Percentiles rank a stretch among this genome's conserved stretches.
Evolutionary conservation across 2,113 vertebrate species (phyloP).

Genomic region (Scytalopus superciliaris): DNA sequence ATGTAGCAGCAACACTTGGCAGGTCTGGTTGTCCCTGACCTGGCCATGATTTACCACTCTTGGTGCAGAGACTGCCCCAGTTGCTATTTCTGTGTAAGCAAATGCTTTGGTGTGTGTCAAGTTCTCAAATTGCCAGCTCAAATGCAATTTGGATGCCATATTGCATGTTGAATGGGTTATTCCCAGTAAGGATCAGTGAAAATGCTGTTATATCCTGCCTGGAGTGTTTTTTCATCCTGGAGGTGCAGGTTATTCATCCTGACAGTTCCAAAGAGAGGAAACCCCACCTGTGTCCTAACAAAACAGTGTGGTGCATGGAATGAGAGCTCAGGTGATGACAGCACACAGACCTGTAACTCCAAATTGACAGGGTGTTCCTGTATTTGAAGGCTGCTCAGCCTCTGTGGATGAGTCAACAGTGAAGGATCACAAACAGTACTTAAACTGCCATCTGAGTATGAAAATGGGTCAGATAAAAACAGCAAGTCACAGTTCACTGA

Average conservation of each 20-base stretch:
- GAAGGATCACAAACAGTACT: not conserved
- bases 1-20: accelerated
- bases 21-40: not conserved
- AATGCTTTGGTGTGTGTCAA: not conserved
- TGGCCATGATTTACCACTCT: not conserved
- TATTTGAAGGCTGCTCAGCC: not conserved
- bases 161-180: not conserved
- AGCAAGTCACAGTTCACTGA: not conserved
- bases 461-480: slow-evolving; percentile 5
- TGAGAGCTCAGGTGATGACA: not conserved
- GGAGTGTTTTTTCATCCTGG: not conserved
- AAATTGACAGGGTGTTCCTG: slow-evolving; percentile 20
- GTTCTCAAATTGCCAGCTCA: not conserved
- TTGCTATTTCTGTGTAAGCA: not conserved
- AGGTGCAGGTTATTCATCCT: not conserved
- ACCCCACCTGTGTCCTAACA: not conserved
- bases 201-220: not conserved
- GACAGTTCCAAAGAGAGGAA: not conserved
- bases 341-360: not conserved
- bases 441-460: not conserved
- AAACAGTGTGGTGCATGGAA: not conserved
- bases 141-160: not conserved
- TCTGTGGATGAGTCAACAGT: slow-evolving; percentile 14
- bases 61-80: not conserved
- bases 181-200: not conserved